Base-by-base conservation (phyloP, 2,888 invertebrate genomes). In the Spicauda simplicius region DNA sequence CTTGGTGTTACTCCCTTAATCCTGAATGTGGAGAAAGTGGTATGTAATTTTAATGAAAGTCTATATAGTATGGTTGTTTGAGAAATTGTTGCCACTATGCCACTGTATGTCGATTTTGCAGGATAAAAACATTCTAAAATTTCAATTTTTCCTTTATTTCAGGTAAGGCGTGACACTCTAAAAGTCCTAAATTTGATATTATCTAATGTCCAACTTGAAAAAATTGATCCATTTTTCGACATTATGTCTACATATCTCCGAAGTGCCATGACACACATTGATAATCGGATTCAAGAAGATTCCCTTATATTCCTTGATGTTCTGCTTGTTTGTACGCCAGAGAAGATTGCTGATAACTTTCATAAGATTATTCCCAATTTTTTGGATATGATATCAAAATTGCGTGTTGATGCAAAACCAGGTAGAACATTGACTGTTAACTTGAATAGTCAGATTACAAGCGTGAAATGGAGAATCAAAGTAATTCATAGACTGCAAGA, bases 261-360 rank as follows among this genome's bases (percentile, higher is more conserved):
- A 63, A 98, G 98, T 90, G 97, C 97, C 0, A 97, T 98, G 97
- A 98, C 98, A 0, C 97, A 98, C 78, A 97, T 98, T 69, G 95
- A 97, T 81, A 94, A 94, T 12, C 93, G 94, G 60, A 96, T 98
- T 71, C 97, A 97, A 81, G 96, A 97, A 81, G 98, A 98, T 84
- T 97, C 98, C 0, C 89, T 98, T 0, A 81, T 95, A 0, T 94
- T 98, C 72, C 88, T 98, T 18, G 98, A 98, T 80, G 93, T 96
- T 53, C 91, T 98, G n/a, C 85, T 97, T 14, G 90, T 94, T 52
- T 94, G 95, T 75, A 94, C 95, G 64, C 96, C 97, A 1, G 80
- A 85, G 7, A 91, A 97, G 57, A 93, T 98, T 2, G 95, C 95
- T 0, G 87, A 93, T 64, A 95, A 96, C 79, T 95, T 96, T 68